Base-by-base conservation (phyloP, 92 coral and sea anemone genomes). In the Zoanthus sociatus region DNA sequence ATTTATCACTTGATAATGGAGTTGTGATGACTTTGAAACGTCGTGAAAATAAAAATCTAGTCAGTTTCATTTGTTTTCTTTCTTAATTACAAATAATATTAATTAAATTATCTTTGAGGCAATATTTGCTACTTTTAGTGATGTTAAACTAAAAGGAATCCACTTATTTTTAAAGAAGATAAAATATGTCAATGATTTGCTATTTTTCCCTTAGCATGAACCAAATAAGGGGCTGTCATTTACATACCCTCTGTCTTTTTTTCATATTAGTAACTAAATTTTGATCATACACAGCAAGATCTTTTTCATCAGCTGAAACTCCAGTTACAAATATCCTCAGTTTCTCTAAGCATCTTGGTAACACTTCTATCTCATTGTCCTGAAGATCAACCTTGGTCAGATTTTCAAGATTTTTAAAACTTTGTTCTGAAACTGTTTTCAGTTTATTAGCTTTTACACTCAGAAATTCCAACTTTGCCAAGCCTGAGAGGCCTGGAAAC, bases 331-430 rank as follows among this genome's bases (percentile, higher is more conserved):
- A 97, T 51, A 95, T 91, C 33, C 91, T 92, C 46, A 89, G 83
- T 47, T 87, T 94, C 20, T 94, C 98, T 64, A 94, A 63, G 87
- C 88, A 87, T 77, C 93, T 88, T 63, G 98, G 98, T 53, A 95
- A 66, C 85, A 93, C 20, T 31, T 86, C 78, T 42, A 97, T 78
- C 13, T 86, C 71, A 66, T 94, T 97, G 47, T 91, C 97, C 76
- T 98, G 87, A 20, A 97, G 70, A 82, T 95, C 98, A 18, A 97
- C 91, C 82, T 78, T 88, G 67, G 89, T 77, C 37, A 95, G 89
- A 17, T 72, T 92, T 47, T 88, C 83, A 76, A 97, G 87, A 5
- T 87, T 84, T 16, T 86, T 75, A 10, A 77, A 71, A 8, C 84
- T 79, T 13, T 86, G 70, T 20, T 78, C 83, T 44, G 94, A 82